These are phyloP conservation scores for Magallana gigas DNA, from an alignment of 1,140 invertebrate species.

Conservation along the genomic window DNA sequence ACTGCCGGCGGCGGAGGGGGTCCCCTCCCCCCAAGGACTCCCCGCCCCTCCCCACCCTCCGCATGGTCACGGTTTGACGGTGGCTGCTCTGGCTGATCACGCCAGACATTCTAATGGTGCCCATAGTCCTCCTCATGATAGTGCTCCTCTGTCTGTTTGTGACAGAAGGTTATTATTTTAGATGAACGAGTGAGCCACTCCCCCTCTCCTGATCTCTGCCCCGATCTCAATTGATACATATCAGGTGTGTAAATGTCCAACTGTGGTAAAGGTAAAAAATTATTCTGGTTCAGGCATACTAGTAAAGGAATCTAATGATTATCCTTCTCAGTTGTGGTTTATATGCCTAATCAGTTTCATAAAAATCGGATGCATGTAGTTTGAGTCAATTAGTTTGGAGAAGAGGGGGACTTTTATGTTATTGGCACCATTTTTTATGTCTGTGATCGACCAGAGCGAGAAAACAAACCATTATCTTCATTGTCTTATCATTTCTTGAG, in stretches of 20 bases:
- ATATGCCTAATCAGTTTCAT: neutral
- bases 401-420: neutral
- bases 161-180: neutral
- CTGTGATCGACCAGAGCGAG: slow-evolving; percentile 26
- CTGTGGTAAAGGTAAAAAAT: too few species aligned
- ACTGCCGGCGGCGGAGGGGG: slow-evolving; percentile 27
- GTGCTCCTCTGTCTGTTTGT: slow-evolving; percentile 43
- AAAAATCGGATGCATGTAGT: neutral
- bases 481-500: too few species aligned
- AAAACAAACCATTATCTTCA: neutral
- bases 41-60: neutral
- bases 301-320: too few species aligned
- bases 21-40: neutral
- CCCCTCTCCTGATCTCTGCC: neutral
- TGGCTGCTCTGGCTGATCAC: slow-evolving; percentile 72
- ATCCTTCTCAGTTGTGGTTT: too few species aligned
- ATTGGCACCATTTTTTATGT: neutral
- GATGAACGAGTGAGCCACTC: neutral
- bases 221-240: neutral
- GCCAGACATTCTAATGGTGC: slow-evolving; percentile 62
- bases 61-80: slow-evolving; percentile 70
- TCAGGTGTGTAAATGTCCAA: neutral
- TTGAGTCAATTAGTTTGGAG: neutral
- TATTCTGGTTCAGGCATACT: too few species aligned
- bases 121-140: slow-evolving; percentile 55